These are phyloP conservation scores for Elachura formosa DNA, from an alignment of 2,113 vertebrate genomes.

Conservation along the genomic window DNA sequence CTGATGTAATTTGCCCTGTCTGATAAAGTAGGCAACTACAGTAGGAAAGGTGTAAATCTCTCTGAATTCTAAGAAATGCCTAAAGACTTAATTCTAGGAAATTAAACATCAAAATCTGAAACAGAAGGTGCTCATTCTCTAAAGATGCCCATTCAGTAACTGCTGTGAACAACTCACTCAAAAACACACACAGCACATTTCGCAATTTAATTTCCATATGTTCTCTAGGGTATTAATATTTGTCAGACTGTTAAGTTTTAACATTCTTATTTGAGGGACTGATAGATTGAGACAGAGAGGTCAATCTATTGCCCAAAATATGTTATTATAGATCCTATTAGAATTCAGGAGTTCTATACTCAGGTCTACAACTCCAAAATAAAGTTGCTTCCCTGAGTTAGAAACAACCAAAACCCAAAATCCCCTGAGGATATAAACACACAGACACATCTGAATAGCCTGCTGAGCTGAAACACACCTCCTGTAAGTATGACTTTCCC, in stretches of 20 bases:
- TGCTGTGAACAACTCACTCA: neutral
- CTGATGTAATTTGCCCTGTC: neutral
- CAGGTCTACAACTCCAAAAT: neutral
- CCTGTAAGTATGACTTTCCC: neutral
- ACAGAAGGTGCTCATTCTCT: neutral
- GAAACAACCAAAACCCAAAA: neutral
- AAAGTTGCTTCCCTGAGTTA: neutral
- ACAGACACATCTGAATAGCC: neutral
- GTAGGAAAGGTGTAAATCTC: neutral
- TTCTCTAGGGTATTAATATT: neutral
- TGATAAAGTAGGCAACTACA: neutral
- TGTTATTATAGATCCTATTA: neutral
- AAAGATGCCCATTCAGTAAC: neutral
- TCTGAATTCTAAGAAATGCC: neutral
- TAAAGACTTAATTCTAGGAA: neutral
- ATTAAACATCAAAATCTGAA: neutral
- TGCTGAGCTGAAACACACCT: neutral
- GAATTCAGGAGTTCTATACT: neutral
- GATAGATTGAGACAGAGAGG: constrained; percentile 10
- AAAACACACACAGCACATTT: neutral
- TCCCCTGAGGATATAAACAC: neutral
- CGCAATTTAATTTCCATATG: neutral
- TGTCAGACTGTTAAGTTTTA: neutral
- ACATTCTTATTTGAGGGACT: neutral
- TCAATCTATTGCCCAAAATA: neutral